Conservation (phyloP, 2,888 invertebrate species). For the Diarsia dahlii region DNA sequence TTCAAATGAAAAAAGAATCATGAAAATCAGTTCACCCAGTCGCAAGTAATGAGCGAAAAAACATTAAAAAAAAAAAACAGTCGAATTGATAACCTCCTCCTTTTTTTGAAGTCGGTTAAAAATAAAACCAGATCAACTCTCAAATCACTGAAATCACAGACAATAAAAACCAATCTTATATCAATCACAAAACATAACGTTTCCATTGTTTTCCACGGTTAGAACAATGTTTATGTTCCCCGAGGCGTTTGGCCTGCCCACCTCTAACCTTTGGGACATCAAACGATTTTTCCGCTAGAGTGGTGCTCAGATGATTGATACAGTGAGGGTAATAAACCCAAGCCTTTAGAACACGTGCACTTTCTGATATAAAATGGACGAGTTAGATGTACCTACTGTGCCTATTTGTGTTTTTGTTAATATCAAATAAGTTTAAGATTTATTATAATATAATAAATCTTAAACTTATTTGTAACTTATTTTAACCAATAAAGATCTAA, state of each 20-base stretch:
- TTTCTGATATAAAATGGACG: conserved; percentile 21
- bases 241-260: conserved; percentile 25
- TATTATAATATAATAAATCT: no score
- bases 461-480: no score
- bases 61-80: no score
- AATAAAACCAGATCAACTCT: background rate
- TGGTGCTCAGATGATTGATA: conserved; percentile 56
- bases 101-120: no score
- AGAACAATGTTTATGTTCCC: conserved; percentile 33
- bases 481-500: no score
- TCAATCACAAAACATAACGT: conserved; percentile 14
- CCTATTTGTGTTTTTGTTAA: background rate
- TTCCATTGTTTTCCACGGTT: conserved; percentile 34
- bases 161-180: conserved; percentile 4
- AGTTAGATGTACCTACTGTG: background rate
- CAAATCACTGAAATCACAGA: background rate
- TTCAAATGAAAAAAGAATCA: no score
- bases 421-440: background rate
- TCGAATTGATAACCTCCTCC: no score
- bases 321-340: conserved; percentile 33
- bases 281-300: conserved; percentile 66
- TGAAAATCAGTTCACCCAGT: no score
- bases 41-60: no score
- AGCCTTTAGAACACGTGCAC: conserved; percentile 20
- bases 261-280: conserved; percentile 64